Evolutionary conservation across 1,140 invertebrate genomes (phyloP).

Genomic region (Callitettix versicolor): DNA sequence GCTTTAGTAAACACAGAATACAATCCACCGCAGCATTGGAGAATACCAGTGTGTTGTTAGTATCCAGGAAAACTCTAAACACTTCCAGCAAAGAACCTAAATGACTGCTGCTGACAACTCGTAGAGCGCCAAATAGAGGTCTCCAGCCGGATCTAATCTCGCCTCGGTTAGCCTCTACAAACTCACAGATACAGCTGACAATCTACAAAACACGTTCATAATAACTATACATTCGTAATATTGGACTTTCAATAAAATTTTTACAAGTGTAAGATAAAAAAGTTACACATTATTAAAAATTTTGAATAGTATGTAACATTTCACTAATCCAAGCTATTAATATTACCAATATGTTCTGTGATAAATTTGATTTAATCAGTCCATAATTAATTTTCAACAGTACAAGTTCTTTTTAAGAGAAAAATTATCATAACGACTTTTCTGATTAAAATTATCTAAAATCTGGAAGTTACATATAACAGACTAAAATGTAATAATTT

Average conservation of each 20-base stretch:
- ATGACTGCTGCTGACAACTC: slow-evolving; percentile 60
- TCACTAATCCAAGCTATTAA: no score
- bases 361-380: no score
- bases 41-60: slow-evolving; percentile 85
- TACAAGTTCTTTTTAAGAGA: no score
- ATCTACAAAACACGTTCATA: slow-evolving; percentile 60
- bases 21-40: slow-evolving; percentile 89
- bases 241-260: background rate
- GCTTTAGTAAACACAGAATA: slow-evolving; percentile 72
- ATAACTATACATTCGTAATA: background rate
- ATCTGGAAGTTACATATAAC: no score
- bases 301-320: no score
- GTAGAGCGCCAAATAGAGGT: slow-evolving; percentile 78
- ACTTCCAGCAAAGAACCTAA: slow-evolving; percentile 75
- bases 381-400: no score
- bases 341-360: no score
- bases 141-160: slow-evolving; percentile 91
- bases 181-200: slow-evolving; percentile 87
- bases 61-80: slow-evolving; percentile 82
- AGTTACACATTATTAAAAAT: no score
- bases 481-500: no score
- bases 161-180: slow-evolving; percentile 83
- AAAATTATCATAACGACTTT: no score
- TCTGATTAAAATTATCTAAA: no score
- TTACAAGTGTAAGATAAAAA: no score